Evolutionary conservation across 2,888 invertebrate species (phyloP).

Genomic region (Dicyrtomina minuta): DNA sequence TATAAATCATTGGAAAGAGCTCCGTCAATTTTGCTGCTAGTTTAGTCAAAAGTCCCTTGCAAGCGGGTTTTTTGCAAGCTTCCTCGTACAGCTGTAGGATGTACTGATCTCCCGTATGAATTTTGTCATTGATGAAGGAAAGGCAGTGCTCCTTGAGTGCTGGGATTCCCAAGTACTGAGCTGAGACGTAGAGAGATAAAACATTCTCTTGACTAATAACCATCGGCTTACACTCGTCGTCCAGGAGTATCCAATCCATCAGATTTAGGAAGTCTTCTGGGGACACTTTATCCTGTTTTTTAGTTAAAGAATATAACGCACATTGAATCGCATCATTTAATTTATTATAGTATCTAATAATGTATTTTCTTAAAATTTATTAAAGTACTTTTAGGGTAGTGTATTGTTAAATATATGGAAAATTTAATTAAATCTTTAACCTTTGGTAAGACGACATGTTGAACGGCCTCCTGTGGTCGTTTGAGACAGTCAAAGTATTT

Average conservation of each 20-base stretch:
- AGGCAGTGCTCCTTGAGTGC: constrained; percentile 44
- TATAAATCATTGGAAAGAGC: constrained; percentile 44
- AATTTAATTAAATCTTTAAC: constrained; percentile 33
- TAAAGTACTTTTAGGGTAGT: too few relatives aligned
- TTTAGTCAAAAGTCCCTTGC: constrained; percentile 40
- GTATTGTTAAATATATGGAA: neutral
- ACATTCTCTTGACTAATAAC: constrained; percentile 44
- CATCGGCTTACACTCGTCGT: constrained; percentile 28
- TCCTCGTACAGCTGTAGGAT: constrained; percentile 46
- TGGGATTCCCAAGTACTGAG: constrained; percentile 39
- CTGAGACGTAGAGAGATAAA: constrained; percentile 39
- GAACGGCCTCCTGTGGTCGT: constrained; percentile 39
- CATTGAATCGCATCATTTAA: too few relatives aligned
- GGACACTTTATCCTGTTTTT: constrained; percentile 28
- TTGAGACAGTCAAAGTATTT: constrained; percentile 45
- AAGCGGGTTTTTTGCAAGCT: constrained; percentile 31
- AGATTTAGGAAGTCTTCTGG: constrained; percentile 42
- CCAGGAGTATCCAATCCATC: constrained; percentile 51
- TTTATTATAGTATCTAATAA: too few relatives aligned
- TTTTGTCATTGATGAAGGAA: constrained; percentile 38
- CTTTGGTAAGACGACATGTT: constrained; percentile 44
- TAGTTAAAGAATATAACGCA: neutral
- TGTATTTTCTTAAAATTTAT: too few relatives aligned
- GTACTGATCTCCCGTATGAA: constrained; percentile 40
- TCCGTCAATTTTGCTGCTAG: constrained; percentile 41